phyloP scores from a whole-genome alignment of 2,797 vertebrate genomes.

The Molothrus ater region DNA sequence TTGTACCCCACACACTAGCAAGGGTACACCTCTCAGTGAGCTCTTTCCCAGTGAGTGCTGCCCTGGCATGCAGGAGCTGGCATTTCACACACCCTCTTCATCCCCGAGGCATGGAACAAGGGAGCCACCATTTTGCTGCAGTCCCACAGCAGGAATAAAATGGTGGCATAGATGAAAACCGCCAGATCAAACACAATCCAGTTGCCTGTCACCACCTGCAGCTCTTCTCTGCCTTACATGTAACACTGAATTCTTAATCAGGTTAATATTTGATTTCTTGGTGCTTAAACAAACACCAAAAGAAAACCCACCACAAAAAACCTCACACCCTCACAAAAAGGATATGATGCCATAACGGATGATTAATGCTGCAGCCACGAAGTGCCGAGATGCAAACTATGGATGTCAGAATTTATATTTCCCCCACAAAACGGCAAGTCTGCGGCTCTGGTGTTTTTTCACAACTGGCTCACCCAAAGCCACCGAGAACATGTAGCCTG shows the following conservation, averaged over 20 bases:
- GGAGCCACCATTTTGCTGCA: constrained; percentile 69
- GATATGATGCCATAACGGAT: background rate
- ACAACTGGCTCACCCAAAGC: background rate
- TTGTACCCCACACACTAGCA: background rate
- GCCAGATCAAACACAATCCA: constrained; percentile 59
- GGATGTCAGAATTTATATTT: background rate
- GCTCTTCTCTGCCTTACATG: constrained; percentile 49
- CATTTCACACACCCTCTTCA: constrained; percentile 16
- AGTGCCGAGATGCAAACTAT: background rate
- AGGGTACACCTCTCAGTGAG: background rate
- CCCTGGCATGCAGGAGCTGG: background rate
- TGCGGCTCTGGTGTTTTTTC: background rate
- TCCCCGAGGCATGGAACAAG: background rate
- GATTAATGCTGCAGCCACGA: background rate
- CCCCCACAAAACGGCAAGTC: background rate
- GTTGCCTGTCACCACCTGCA: constrained; percentile 61
- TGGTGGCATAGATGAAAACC: constrained; percentile 68
- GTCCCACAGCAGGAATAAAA: constrained; percentile 61
- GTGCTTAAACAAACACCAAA: constrained; percentile 35
- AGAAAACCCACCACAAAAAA: background rate
- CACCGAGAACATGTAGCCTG: background rate
- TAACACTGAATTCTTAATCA: constrained; percentile 55
- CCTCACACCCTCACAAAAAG: background rate
- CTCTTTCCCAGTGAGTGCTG: background rate
- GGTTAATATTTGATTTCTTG: constrained; percentile 55